phyloP scores from a whole-genome alignment of 2,888 invertebrate species.

The Phymatocera aterrima region DNA sequence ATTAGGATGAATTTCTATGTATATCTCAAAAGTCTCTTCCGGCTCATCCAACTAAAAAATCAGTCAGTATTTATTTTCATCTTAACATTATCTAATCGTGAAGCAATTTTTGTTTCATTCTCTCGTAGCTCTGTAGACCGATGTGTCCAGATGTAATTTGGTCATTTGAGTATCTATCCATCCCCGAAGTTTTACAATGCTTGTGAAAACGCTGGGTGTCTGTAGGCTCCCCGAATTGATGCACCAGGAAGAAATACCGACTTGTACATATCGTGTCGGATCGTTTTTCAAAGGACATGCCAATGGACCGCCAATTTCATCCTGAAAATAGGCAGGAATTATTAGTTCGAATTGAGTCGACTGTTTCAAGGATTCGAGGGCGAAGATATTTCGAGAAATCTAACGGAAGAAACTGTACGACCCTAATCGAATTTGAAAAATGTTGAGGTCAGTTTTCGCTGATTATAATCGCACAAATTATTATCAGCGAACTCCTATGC shows the following conservation, averaged over 20 bases:
- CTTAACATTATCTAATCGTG: not conserved
- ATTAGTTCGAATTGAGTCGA: not conserved
- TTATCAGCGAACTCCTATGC: too few relatives aligned
- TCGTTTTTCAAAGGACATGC: conserved; percentile 82
- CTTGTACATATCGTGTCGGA: conserved; percentile 76
- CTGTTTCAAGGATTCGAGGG: not conserved
- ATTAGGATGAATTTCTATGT: not conserved
- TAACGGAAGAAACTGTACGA: not conserved
- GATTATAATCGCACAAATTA: too few relatives aligned
- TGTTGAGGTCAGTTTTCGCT: too few relatives aligned
- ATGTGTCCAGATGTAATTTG: conserved; percentile 73
- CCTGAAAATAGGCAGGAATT: conserved; percentile 64
- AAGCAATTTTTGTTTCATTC: not conserved
- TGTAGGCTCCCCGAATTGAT: conserved; percentile 84
- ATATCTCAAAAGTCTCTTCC: not conserved
- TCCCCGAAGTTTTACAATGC: conserved; percentile 79
- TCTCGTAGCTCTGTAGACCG: conserved; percentile 54
- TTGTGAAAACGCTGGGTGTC: conserved; percentile 86
- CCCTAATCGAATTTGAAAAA: too few relatives aligned
- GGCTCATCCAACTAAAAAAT: not conserved
- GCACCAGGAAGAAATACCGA: conserved; percentile 88
- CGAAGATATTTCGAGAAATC: not conserved
- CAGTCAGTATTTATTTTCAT: not conserved
- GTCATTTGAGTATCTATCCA: conserved; percentile 83
- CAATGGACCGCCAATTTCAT: conserved; percentile 89